Base-by-base conservation (phyloP, 1,140 invertebrate genomes). In the Steinernema feltiae region DNA sequence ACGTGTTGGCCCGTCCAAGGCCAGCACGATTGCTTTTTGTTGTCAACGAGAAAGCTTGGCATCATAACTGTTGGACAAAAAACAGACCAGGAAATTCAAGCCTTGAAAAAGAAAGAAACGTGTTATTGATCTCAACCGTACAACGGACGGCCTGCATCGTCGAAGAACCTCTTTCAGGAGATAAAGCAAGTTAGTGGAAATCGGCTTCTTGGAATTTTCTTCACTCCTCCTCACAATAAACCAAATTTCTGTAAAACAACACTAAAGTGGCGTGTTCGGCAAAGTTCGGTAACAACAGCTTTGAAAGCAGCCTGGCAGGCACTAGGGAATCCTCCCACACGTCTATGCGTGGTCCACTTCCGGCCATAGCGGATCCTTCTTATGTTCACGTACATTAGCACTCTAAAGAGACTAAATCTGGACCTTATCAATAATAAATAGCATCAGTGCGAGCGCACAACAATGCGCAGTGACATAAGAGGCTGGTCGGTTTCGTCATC, bases 381-480 rank as follows among this genome's bases (percentile, higher is more conserved):
- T 21, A 63, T 27, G 24, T 63, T 21, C 53, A 63, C 53, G 53
- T 63, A 63, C 53, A 63, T 63, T 63, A 63, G 15, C 24, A n/a
- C 15, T 3, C 24, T 21, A 21, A 12, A 12, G 24, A 27, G 15
- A 63, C 53, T 27, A 27, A 63, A 63, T 63, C 53, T 63, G 53
- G 53, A 12, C 53, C 53, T 63, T 63, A 63, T 63, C 53, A 27
- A 63, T 63, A 63, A 63, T 63, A 21, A 63, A 27, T 63, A 63
- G 53, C 12, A 63, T 27, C 24, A 15, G 24, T 63, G 53, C 24
- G 15, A 27, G 2, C 7, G 53, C 2, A 63, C 3, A 27, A 63
- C 53, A 63, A 63, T 3, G 24, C 53, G 3, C 53, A 21, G 12
- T n/a, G 53, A n/a, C n/a, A n/a, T n/a, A n/a, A n/a, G n/a, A n/a